A percentile compares a stretch with the other conserved stretches of the same genome.
Evolutionary conservation across 2,113 vertebrate species (phyloP).

Genomic region (Siniperca chuatsi): DNA sequence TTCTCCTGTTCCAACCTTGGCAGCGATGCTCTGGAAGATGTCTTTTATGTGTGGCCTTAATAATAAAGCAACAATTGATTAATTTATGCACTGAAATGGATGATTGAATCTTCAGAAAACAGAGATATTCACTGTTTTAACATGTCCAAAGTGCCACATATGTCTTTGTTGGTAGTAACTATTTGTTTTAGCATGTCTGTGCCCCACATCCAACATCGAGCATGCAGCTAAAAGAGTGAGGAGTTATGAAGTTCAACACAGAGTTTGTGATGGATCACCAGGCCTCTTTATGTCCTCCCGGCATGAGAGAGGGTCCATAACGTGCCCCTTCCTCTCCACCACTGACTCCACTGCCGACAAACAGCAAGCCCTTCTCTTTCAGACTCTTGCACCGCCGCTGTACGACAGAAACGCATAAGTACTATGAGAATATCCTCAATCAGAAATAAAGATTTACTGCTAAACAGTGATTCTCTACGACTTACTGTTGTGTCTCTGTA

Average conservation of each 20-base stretch:
- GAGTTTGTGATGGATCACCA: slow-evolving; percentile 85
- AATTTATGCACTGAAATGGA: fast-evolving
- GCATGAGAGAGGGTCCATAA: slow-evolving; percentile 96
- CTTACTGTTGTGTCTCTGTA: slow-evolving; percentile 95
- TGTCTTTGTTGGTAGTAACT: not conserved
- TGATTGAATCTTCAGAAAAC: not conserved
- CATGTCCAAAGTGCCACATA: not conserved
- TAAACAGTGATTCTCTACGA: not conserved
- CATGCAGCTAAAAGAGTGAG: not conserved
- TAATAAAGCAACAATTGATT: slow-evolving; percentile 13
- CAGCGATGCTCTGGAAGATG: slow-evolving; percentile 97
- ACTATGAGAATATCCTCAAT: not conserved
- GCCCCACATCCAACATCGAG: not conserved
- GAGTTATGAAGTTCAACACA: not conserved
- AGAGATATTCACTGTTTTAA: not conserved
- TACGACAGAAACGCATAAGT: slow-evolving; percentile 42
- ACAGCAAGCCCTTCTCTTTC: slow-evolving; percentile 90
- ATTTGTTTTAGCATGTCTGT: not conserved
- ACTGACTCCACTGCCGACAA: slow-evolving; percentile 97
- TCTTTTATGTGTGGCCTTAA: slow-evolving; percentile 95
- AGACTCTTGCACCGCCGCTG: slow-evolving; percentile 93
- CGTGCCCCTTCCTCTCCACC: slow-evolving; percentile 97
- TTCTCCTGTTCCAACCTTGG: slow-evolving; percentile 96
- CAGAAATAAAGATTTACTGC: not conserved
- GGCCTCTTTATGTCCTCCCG: slow-evolving; percentile 94